Evolutionary conservation across 2,888 invertebrate genomes (phyloP).

Genomic region (Thalpophila matura): DNA sequence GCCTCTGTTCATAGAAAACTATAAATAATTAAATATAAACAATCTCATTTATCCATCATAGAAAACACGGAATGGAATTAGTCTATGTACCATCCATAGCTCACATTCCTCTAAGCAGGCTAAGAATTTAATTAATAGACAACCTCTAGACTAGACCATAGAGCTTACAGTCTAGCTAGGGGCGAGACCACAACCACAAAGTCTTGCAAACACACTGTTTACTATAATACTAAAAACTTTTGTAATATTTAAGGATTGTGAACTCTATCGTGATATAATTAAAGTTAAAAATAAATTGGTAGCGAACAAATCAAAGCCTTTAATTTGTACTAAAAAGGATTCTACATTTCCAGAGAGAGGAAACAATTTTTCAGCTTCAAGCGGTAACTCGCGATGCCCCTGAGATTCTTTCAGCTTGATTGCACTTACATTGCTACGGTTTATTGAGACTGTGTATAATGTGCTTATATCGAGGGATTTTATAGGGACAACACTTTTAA

Average conservation of each 20-base stretch:
- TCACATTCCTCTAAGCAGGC: slow-evolving; percentile 22
- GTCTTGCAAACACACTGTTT: slow-evolving; percentile 35
- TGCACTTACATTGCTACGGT: slow-evolving; percentile 32
- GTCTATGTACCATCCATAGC: slow-evolving; percentile 1
- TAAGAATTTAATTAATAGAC: slow-evolving; percentile 53
- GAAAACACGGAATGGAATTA: not conserved
- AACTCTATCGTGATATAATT: not conserved
- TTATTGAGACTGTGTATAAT: slow-evolving; percentile 22
- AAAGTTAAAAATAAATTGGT: not conserved
- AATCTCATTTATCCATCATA: not conserved
- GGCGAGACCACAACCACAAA: slow-evolving; percentile 31
- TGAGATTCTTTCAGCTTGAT: slow-evolving; percentile 45
- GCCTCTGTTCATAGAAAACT: not conserved
- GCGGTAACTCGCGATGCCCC: slow-evolving; percentile 36
- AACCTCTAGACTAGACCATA: slow-evolving; percentile 22
- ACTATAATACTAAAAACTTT: slow-evolving; percentile 27
- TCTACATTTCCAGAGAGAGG: slow-evolving; percentile 28
- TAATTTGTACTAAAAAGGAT: slow-evolving; percentile 40
- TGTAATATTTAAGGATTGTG: not conserved
- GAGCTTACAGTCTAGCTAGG: slow-evolving; percentile 30
- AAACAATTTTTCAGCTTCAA: slow-evolving; percentile 40
- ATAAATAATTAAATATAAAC: not conserved
- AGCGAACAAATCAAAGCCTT: slow-evolving; percentile 16
- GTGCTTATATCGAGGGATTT: not conserved
- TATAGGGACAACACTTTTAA: not conserved